Conservation (phyloP, 2,888 invertebrate species). For the Leucania comma region DNA sequence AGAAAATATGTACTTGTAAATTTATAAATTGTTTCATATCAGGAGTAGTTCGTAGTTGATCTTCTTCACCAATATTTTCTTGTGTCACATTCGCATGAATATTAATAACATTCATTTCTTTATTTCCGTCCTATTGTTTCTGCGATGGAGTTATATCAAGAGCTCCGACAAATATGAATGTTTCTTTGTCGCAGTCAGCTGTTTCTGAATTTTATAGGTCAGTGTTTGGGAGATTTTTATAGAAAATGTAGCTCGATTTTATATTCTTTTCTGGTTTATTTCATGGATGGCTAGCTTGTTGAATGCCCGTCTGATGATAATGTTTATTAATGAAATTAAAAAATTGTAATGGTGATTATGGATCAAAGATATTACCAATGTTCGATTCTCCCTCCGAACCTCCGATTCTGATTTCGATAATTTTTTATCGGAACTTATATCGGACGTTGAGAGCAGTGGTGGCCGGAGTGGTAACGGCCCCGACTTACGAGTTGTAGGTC, state of each 20-base stretch:
- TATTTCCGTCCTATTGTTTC: conserved; percentile 49
- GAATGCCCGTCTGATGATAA: background rate
- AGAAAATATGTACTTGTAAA: too few relatives aligned
- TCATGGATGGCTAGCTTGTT: background rate
- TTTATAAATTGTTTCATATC: too few relatives aligned
- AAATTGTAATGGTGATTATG: too few relatives aligned
- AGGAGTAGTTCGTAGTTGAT: background rate
- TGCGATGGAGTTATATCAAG: conserved; percentile 16
- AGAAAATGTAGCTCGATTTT: conserved; percentile 12
- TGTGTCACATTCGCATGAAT: conserved; percentile 40
- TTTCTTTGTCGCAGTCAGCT: conserved; percentile 37
- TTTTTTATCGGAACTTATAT: too few relatives aligned
- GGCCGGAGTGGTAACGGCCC: too few relatives aligned
- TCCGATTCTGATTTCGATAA: too few relatives aligned
- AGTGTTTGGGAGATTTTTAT: background rate
- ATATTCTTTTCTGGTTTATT: background rate
- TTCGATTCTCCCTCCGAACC: too few relatives aligned
- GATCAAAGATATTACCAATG: too few relatives aligned
- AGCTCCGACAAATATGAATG: conserved; percentile 20
- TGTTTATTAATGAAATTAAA: too few relatives aligned
- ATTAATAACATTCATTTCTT: conserved; percentile 54
- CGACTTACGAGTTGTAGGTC: too few relatives aligned
- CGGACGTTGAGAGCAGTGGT: too few relatives aligned
- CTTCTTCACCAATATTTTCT: conserved; percentile 2
- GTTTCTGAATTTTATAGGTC: conserved; percentile 35